phyloP scores from a whole-genome alignment of 2,113 vertebrate species.

The Psittacus erithacus region DNA sequence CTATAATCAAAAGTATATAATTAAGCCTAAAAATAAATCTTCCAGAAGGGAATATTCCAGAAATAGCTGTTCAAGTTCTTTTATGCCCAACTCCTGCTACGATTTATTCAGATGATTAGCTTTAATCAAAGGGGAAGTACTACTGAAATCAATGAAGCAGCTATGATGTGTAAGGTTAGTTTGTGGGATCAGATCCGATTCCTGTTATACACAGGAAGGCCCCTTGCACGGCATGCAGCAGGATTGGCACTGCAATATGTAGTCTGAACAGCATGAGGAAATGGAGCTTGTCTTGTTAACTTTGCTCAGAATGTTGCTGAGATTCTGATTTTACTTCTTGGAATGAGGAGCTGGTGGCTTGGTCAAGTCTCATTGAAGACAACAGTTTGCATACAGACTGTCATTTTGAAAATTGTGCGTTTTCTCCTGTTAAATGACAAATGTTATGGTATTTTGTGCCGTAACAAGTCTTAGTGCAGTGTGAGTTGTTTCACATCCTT shows the following conservation, averaged over 20 bases:
- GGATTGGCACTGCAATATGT: not conserved
- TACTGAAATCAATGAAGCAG: not conserved
- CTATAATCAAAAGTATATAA: constrained; percentile 41
- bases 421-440: not conserved
- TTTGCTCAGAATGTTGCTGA: not conserved
- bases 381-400: not conserved
- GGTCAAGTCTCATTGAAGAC: not conserved
- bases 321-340: not conserved
- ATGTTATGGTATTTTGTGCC: not conserved
- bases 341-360: not conserved
- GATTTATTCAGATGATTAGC: constrained; percentile 1
- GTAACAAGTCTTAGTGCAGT: not conserved
- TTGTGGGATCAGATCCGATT: not conserved
- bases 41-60: constrained; percentile 9
- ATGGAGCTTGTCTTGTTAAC: not conserved
- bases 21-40: constrained; percentile 61
- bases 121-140: constrained; percentile 7
- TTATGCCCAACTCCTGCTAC: not conserved
- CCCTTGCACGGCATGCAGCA: not conserved
- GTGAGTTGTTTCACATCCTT: not conserved
- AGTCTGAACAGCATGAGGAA: not conserved
- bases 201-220: not conserved
- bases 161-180: not conserved
- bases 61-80: constrained; percentile 22
- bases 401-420: not conserved